Conservation (phyloP, 2,797 vertebrate genomes). For the Pantherophis alleghaniensis region DNA sequence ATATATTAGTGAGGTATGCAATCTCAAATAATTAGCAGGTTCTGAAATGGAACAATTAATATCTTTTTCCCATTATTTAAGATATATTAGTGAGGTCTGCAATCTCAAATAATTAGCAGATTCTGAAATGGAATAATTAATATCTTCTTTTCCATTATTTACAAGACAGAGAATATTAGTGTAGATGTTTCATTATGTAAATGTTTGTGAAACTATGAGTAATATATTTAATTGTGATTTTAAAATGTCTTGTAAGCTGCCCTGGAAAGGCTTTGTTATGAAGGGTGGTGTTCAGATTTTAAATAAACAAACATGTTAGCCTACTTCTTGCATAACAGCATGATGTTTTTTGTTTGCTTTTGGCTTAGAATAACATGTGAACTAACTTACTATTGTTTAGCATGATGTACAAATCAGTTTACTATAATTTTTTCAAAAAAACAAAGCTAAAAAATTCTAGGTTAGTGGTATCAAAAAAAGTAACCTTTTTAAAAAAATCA, state of each 20-base stretch:
- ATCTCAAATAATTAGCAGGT: neutral
- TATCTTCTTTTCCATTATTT: neutral
- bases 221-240: neutral
- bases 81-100: neutral
- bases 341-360: neutral
- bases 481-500: neutral
- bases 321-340: neutral
- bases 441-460: neutral
- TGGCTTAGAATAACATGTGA: neutral
- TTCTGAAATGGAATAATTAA: neutral
- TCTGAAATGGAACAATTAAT: conserved; percentile 1
- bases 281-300: neutral
- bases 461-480: neutral
- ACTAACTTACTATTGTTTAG: neutral
- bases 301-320: neutral
- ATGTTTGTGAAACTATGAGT: neutral
- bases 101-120: neutral
- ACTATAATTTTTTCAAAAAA: neutral
- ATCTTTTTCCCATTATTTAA: neutral
- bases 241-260: neutral
- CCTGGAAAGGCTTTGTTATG: neutral
- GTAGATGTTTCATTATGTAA: neutral
- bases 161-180: neutral
- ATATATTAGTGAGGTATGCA: neutral
- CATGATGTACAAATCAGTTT: neutral